phyloP scores from a whole-genome alignment of 2,797 vertebrate species.

The Poecilia wingei region DNA sequence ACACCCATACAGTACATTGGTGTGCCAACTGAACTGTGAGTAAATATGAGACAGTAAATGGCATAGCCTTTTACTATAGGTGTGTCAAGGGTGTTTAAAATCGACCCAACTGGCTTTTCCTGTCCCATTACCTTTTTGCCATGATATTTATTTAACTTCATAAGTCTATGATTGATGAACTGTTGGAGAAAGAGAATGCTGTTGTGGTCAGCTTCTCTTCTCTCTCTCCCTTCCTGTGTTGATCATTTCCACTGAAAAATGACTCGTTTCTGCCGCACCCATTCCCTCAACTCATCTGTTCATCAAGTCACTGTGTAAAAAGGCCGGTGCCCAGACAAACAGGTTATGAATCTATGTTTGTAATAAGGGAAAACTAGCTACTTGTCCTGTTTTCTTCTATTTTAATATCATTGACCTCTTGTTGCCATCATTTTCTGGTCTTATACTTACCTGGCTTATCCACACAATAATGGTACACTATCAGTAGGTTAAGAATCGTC shows the following conservation, averaged over 20 bases:
- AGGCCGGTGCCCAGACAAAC: neutral
- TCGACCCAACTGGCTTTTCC: neutral
- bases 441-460: neutral
- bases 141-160: neutral
- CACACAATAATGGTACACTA: neutral
- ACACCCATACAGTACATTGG: neutral
- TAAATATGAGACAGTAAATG: neutral
- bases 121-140: neutral
- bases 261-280: neutral
- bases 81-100: neutral
- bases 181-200: neutral
- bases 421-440: neutral
- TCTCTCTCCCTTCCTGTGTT: neutral
- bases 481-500: neutral
- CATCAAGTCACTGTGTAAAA: neutral
- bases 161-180: neutral
- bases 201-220: neutral
- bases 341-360: neutral
- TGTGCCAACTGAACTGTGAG: neutral
- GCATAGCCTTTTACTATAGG: neutral
- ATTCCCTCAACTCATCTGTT: neutral
- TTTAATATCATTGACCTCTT: neutral
- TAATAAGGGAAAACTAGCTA: neutral
- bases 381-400: neutral
- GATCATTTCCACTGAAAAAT: neutral